Base-by-base conservation (phyloP, 2,113 vertebrate genomes). In the Pao palembangensis region DNA sequence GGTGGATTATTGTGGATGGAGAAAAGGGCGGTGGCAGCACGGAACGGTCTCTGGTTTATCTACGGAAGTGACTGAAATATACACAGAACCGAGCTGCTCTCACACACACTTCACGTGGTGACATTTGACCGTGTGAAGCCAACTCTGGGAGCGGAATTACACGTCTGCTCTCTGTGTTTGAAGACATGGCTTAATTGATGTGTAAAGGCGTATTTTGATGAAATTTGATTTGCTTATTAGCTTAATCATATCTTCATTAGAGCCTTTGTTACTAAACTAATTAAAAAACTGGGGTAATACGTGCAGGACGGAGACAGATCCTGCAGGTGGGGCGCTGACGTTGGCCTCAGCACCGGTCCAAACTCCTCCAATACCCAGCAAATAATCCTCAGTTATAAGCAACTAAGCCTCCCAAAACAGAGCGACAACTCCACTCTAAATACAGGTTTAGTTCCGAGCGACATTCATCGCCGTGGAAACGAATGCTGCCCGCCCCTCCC, bases 381-480 rank as follows among this genome's bases (percentile, higher is more conserved):
- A 81, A 78, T 62, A 38, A 43, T 74, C 73, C 58, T 51, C 82
- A 82, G 87, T 86, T 67, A 76, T 61, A 75, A 55, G 75, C 67
- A 28, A 72, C 79, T 80, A 83, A 68, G n/a, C 50, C 7, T 17
- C 34, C 53, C 75, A 61, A 79, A 76, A 58, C 58, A 66, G 64
- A 76, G 65, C 58, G 72, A 79, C 64, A 61, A 69, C 64, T 69
- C 42, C 19, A 19, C 63, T 81, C 80, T 81, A 76, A 86, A 72
- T 77, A 67, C 41, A 71, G 79, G 62, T 72, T 79, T 71, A 19
- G 51, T 1, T 7, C 15, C 52, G 44, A 44, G 62, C 18, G 52
- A 72, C 69, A 69, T 71, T 75, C 71, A 82, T 85, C 67, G 69
- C 82, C 77, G 81, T 46, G 85, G 82, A 84, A 74, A 80, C 78